A percentile compares a stretch with the other conserved stretches of the same genome.
Evolutionary conservation across 2,797 vertebrate species (phyloP).

Genomic region (Streptopelia turtur): DNA sequence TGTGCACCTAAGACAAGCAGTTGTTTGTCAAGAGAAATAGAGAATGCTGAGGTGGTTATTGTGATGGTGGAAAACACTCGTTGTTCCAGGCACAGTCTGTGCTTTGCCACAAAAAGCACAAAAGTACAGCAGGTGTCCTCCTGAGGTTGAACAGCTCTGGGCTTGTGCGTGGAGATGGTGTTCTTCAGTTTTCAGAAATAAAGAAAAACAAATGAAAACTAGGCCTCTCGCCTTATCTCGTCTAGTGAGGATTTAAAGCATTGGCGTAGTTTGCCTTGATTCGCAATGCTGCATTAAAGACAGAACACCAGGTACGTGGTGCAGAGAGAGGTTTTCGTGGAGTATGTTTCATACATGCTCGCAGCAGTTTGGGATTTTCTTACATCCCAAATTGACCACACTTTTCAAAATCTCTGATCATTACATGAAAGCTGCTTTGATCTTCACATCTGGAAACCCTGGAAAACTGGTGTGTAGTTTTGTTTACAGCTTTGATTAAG

Average conservation of each 20-base stretch:
- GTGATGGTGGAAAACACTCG: background rate
- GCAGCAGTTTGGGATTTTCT: background rate
- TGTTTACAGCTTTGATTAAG: background rate
- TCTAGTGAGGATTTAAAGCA: background rate
- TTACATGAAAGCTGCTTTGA: background rate
- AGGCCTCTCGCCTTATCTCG: background rate
- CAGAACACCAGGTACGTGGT: accelerated
- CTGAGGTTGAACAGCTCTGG: background rate
- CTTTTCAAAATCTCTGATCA: background rate
- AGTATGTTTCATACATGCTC: accelerated
- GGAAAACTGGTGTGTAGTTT: background rate
- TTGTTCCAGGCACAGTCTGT: background rate
- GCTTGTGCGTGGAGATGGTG: background rate
- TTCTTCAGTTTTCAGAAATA: background rate
- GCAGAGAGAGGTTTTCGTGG: background rate
- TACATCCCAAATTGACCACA: no score
- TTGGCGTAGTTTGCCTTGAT: background rate
- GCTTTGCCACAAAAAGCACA: background rate
- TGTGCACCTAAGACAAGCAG: background rate
- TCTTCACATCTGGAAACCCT: background rate
- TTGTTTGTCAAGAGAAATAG: background rate
- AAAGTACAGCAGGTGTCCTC: background rate
- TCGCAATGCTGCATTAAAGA: background rate
- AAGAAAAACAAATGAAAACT: background rate
- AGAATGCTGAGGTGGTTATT: accelerated